phyloP scores from a whole-genome alignment of 2,797 vertebrate species.

The Enoplosus armatus region DNA sequence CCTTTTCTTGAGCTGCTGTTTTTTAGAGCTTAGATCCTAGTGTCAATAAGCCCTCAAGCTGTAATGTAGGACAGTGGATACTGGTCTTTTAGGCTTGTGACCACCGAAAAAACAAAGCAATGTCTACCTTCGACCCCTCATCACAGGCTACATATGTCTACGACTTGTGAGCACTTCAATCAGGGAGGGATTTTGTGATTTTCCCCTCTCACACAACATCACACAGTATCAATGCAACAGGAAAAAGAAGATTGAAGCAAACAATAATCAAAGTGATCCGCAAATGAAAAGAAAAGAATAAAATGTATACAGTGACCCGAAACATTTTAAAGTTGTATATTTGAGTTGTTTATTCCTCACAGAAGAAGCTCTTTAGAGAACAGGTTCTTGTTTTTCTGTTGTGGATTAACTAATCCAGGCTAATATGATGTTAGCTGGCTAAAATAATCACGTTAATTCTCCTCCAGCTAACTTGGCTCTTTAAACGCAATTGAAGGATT shows the following conservation, averaged over 20 bases:
- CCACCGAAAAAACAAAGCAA: not conserved
- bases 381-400: not conserved
- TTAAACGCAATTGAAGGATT: no score
- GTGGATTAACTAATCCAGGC: not conserved
- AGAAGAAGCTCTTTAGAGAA: slow-evolving; percentile 4
- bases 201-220: not conserved
- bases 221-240: not conserved
- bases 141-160: not conserved
- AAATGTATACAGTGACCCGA: not conserved
- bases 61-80: not conserved
- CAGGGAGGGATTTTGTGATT: not conserved
- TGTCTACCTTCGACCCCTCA: not conserved
- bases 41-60: slow-evolving; percentile 43
- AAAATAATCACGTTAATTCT: not conserved
- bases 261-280: not conserved
- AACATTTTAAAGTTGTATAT: no score
- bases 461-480: not conserved
- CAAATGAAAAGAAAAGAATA: not conserved
- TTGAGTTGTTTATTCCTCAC: not conserved
- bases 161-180: not conserved
- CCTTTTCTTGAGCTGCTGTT: slow-evolving; percentile 10
- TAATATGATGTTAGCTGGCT: not conserved
- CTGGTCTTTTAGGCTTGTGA: not conserved
- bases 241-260: not conserved
- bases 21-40: slow-evolving; percentile 44